A percentile compares a stretch with the other conserved stretches of the same genome.
Evolutionary conservation across 2,113 vertebrate species (phyloP).

Genomic region (Mastomys natalensis): DNA sequence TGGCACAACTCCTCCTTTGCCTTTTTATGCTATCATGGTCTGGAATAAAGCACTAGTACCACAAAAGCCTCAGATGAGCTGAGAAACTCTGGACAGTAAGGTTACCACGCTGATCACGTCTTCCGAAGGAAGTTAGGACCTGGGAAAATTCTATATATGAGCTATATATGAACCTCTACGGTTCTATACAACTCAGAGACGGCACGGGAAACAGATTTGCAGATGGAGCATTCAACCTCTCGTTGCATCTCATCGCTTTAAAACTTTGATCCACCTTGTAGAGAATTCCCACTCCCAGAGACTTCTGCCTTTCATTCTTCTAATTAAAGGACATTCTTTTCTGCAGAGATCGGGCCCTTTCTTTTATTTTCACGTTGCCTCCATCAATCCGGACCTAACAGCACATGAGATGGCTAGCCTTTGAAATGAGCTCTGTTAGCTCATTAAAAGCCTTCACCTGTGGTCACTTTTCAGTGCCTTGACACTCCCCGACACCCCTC

Average conservation of each 20-base stretch:
- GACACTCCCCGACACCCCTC: fast-evolving
- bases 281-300: neutral
- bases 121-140: neutral
- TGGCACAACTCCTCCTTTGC: neutral
- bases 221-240: neutral
- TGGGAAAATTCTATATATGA: neutral
- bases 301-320: neutral
- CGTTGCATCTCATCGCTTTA: neutral
- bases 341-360: neutral
- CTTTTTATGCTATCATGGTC: neutral
- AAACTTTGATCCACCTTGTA: neutral
- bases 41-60: neutral
- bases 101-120: neutral
- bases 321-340: neutral
- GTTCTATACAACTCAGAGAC: neutral
- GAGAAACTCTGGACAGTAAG: neutral
- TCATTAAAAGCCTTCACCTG: neutral
- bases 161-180: neutral
- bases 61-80: neutral
- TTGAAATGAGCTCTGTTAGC: neutral
- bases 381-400: neutral
- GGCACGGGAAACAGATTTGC: neutral
- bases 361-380: neutral
- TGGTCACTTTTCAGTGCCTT: neutral
- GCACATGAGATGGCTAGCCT: neutral